Base-by-base conservation (phyloP, 2,113 vertebrate species). In the Leptodactylus fuscus region DNA sequence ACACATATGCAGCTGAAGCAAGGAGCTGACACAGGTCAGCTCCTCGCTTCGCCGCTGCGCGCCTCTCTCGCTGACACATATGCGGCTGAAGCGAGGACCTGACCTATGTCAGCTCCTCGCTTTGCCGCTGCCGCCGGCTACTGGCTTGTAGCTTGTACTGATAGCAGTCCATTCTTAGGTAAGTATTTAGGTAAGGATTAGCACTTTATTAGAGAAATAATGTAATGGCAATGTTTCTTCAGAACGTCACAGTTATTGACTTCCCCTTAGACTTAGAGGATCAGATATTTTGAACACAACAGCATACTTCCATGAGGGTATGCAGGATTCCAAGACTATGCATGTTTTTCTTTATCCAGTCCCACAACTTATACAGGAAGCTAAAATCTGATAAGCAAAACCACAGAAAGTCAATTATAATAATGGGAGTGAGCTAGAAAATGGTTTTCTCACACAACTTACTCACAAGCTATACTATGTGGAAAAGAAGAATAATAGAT, bases 291-390 rank as follows among this genome's bases (percentile, higher is more conserved):
- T 70, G 13, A 49, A 38, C 36, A 82, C 80, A 82, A 70, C 10
- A 49, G 16, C 22, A 65, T 16, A 67, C 58, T 60, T 60, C 22
- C 53, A 65, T 16, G 38, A 46, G 13, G 12, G 32, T 38, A 44
- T 27, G 36, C 55, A 46, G 58, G 36, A 44, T 65, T 46, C 27
- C 44, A 69, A 16, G 20, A n/a, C 65, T 70, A 24, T 53, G 60
- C 81, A 82, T 82, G 32, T n/a, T 53, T 82, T 58, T 71, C 80
- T 51, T 16, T 38, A 70, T 69, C 29, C 29, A 24, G 70, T 70
- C 81, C 65, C 81, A 82, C 81, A 82, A 70, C 70, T 70, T 71
- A 71, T 24, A 65, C 65, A 82, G 62, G 81, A 70, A 82, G 62
- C 65, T 32, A 71, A 69, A 29, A 82, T 82, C 81, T 51, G 81